These are phyloP conservation scores for Ptychochromis oligacanthus DNA, from an alignment of 2,113 vertebrate species.

Conservation along the genomic window DNA sequence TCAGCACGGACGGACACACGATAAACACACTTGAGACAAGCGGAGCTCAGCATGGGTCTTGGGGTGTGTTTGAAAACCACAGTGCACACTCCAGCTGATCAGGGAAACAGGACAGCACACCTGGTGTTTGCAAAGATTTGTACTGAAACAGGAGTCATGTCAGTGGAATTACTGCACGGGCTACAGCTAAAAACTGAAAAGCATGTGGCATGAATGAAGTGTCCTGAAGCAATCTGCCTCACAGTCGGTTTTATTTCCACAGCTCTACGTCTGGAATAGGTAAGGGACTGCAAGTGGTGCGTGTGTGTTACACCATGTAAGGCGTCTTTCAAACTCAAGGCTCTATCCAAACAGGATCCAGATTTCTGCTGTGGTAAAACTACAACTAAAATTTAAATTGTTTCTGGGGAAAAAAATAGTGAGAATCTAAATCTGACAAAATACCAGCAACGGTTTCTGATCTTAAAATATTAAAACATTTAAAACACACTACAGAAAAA, in stretches of 20 bases:
- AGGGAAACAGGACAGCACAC: background rate
- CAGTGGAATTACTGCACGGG: background rate
- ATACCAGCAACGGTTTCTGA: background rate
- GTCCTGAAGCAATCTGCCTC: background rate
- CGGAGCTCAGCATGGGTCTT: background rate
- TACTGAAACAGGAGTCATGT: background rate
- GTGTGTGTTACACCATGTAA: background rate
- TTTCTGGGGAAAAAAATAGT: background rate
- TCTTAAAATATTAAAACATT: background rate
- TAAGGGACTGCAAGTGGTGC: constrained; percentile 11
- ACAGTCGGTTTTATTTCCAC: background rate
- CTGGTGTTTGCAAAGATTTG: background rate
- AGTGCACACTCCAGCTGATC: constrained; percentile 24
- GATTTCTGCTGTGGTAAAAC: background rate
- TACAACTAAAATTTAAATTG: background rate
- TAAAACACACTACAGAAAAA: background rate
- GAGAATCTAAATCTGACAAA: background rate
- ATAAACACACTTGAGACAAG: constrained; percentile 4
- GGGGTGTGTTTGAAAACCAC: background rate
- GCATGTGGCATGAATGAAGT: background rate
- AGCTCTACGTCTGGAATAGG: constrained; percentile 16
- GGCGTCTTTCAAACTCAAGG: background rate
- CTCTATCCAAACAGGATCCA: background rate
- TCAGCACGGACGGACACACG: constrained; percentile 20
- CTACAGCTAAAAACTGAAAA: background rate